Percentiles rank a stretch among this genome's conserved stretches.
Evolutionary conservation across 2,113 vertebrate genomes (phyloP).

Genomic region (Apus apus): DNA sequence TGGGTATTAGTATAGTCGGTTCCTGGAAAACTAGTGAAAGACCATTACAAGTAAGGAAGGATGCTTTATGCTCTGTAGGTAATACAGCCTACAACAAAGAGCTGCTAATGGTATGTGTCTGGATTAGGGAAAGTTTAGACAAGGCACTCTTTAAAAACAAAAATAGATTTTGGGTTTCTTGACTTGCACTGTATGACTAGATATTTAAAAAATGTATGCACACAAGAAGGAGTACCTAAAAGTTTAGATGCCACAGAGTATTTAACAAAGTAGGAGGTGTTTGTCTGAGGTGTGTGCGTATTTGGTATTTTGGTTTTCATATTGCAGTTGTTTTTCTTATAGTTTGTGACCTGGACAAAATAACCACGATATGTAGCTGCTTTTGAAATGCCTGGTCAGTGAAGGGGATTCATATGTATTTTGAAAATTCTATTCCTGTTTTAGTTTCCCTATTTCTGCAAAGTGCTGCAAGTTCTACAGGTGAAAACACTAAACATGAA

Average conservation of each 20-base stretch:
- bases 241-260: background rate
- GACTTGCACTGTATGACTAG: slow-evolving; percentile 12
- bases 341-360: background rate
- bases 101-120: background rate
- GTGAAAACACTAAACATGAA: background rate
- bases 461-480: background rate
- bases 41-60: background rate
- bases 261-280: background rate
- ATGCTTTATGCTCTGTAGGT: background rate
- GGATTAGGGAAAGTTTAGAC: background rate
- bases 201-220: slow-evolving; percentile 2
- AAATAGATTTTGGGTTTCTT: background rate
- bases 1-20: background rate
- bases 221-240: background rate
- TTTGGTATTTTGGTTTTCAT: background rate
- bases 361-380: background rate
- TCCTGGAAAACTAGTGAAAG: background rate
- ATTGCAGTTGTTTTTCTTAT: background rate
- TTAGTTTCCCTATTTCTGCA: background rate
- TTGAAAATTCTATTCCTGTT: background rate
- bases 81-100: background rate
- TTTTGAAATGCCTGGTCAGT: background rate
- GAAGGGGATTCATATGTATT: background rate
- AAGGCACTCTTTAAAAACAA: background rate
- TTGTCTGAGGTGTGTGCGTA: background rate